phyloP scores from a whole-genome alignment of 2,888 invertebrate genomes.

The Coleophora flavipennella region DNA sequence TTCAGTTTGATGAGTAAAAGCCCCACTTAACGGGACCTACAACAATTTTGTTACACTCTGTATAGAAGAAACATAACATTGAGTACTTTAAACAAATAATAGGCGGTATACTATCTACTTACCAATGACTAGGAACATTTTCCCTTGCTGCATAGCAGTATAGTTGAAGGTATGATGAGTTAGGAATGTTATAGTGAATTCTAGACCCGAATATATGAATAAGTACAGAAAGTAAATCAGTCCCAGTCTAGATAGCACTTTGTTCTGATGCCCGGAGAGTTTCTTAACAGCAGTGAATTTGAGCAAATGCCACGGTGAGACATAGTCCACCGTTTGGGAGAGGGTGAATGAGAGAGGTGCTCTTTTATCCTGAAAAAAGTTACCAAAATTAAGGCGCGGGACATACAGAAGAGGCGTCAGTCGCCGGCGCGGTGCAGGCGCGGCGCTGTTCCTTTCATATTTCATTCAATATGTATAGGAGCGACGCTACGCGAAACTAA shows the following conservation, averaged over 20 bases:
- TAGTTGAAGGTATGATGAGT: slow-evolving; percentile 94
- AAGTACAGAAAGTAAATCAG: slow-evolving; percentile 91
- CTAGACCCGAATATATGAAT: slow-evolving; percentile 95
- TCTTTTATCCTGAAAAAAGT: slow-evolving; percentile 76
- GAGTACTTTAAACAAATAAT: too few relatives aligned
- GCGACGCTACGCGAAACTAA: too few relatives aligned
- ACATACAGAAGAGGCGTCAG: too few relatives aligned
- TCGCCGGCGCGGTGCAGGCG: too few relatives aligned
- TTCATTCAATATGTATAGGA: too few relatives aligned
- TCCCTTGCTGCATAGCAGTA: slow-evolving; percentile 96
- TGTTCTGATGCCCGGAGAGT: slow-evolving; percentile 73
- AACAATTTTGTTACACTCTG: too few relatives aligned
- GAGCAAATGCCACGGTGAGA: slow-evolving; percentile 59
- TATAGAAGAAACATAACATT: too few relatives aligned
- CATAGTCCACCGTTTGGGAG: slow-evolving; percentile 72
- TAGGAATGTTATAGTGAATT: slow-evolving; percentile 97
- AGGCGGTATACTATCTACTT: slow-evolving; percentile 20
- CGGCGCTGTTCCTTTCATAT: too few relatives aligned
- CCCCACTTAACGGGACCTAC: too few relatives aligned
- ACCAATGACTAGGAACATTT: slow-evolving; percentile 97
- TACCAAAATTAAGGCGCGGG: too few relatives aligned
- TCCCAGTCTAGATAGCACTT: slow-evolving; percentile 78
- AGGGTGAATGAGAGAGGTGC: slow-evolving; percentile 78
- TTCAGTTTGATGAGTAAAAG: too few relatives aligned
- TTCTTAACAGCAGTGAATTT: slow-evolving; percentile 80